Evolutionary conservation across 2,888 invertebrate species (phyloP), one percentile per base, ranked within the genome.

Genomic region (Blastobasis adustella): DNA sequence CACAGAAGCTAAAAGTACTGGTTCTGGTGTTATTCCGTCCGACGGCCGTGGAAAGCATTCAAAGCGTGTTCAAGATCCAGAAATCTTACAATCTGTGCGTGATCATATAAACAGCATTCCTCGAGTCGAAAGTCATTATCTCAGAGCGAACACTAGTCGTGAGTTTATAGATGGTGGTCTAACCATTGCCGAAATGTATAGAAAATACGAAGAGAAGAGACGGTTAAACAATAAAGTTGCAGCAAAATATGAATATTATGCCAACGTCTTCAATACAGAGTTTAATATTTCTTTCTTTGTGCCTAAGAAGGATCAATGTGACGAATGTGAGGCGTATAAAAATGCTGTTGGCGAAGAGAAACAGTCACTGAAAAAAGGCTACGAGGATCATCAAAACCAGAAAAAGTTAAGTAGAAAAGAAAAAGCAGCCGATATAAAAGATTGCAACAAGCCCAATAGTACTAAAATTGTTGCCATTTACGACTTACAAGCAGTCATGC

Each of bases 401-500:
- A 61, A 63, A 48, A 51, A 23, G n/a, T 48, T 60, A 36, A 60
- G 59, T 49, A 47, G 61, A 43, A 6, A 47, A 45, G 61, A 61
- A 54, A 60, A 59, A 54, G 43, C 49, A 23, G 46, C 7, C 23
- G 56, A 62, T 50, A 53, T 60, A 36, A 47, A 53, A 45, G 6
- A 41, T 40, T 54, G 53, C 45, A 46, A 50, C 39, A 44, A 54
- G 38, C 10, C 45, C 37, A 46, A 57, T 5, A 52, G 42, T 23
- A 56, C 51, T n/a, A 52, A 6, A 2, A 52, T 59, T 51, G 58
- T 63, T 10, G 46, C 46, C 5, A 60, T 46, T 5, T 61, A 59
- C 37, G 63, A 63, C 43, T 52, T 60, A 51, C 59, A 60, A 50
- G 60, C n/a, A n/a, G n/a, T n/a, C n/a, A n/a, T n/a, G n/a, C n/a